Evolutionary conservation across 2,113 vertebrate genomes (phyloP), one percentile per base, ranked within the genome.

Genomic region (Callospermophilus lateralis): DNA sequence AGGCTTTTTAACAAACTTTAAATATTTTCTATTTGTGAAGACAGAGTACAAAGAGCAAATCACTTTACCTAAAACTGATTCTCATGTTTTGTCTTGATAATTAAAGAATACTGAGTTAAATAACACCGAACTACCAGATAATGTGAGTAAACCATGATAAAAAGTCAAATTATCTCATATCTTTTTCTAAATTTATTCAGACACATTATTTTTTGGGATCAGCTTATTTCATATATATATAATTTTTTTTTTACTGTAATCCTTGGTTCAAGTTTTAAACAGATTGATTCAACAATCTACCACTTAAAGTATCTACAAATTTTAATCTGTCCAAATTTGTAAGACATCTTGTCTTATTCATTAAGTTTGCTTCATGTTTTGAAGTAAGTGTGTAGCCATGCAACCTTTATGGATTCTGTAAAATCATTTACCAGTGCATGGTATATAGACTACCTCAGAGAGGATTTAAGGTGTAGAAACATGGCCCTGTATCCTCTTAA

Each of bases 1-100:
- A 93, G 19, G 63, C 90, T 88, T 78, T 84, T 77, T 39, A 92
- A 91, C 93, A 81, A 61, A 81, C 55, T 68, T 53, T 15, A 97
- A 97, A 93, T 28, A 37, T 61, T 95, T 91, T 81, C 72, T 94
- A 24, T 63, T 78, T 79, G 20, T 84, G 32, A 93, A 93, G 19
- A 76, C 24, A 11, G 34, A 19, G 11, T 6, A 45, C 20, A 87
- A 42, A 79, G 15, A 51, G 26, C 42, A 65, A 77, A 92, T 65
- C 26, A 10, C 42, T 95, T 86, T 55, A 67, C 2, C 7, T 63
- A 76, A 78, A 89, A 65, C 32, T n/a, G 15, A 5, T 42, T 89
- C 32, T 92, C 32, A 8, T 17, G n/a, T 73, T 95, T 96, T 78
- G 53, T 51, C 84, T 87, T 80, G 11, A 70, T 58, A 55, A 72